phyloP scores from a whole-genome alignment of 1,140 invertebrate species.

The Lineus longissimus region DNA sequence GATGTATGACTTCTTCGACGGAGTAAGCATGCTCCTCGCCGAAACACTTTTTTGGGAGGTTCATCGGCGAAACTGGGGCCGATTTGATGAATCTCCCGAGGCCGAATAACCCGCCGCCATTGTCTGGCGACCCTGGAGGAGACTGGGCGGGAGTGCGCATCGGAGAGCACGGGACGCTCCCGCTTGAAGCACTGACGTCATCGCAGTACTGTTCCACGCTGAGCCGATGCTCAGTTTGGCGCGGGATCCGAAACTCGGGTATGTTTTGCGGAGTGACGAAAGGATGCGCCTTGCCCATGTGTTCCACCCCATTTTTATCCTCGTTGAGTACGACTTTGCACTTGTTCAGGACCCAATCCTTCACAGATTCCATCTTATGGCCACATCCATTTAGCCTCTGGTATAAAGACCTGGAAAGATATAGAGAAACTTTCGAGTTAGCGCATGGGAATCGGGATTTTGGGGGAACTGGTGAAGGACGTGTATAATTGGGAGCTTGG shows the following conservation, averaged over 20 bases:
- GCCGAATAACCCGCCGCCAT: not conserved
- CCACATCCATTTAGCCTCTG: too few species aligned
- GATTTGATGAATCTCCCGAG: not conserved
- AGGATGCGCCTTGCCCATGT: not conserved
- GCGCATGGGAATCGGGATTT: too few species aligned
- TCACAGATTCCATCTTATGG: slow-evolving; percentile 1
- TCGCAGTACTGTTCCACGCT: not conserved
- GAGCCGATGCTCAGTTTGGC: not conserved
- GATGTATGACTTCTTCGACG: not conserved
- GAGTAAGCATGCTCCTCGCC: not conserved
- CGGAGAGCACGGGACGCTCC: not conserved
- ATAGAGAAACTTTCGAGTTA: too few species aligned
- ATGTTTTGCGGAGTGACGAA: slow-evolving; percentile 1
- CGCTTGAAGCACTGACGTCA: not conserved
- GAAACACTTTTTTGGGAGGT: not conserved
- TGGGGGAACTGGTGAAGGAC: too few species aligned
- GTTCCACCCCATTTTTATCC: not conserved
- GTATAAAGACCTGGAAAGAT: too few species aligned
- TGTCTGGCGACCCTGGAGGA: not conserved
- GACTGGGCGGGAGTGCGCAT: not conserved
- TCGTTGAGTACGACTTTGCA: slow-evolving; percentile 1
- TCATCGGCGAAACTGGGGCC: not conserved
- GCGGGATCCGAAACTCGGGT: not conserved
- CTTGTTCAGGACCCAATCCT: slow-evolving; percentile 5
- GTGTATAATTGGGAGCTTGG: too few species aligned